Percentiles rank a stretch among this genome's conserved stretches.
Evolutionary conservation across 1,140 invertebrate species (phyloP).

Genomic region (Bilobella aurantiaca): DNA sequence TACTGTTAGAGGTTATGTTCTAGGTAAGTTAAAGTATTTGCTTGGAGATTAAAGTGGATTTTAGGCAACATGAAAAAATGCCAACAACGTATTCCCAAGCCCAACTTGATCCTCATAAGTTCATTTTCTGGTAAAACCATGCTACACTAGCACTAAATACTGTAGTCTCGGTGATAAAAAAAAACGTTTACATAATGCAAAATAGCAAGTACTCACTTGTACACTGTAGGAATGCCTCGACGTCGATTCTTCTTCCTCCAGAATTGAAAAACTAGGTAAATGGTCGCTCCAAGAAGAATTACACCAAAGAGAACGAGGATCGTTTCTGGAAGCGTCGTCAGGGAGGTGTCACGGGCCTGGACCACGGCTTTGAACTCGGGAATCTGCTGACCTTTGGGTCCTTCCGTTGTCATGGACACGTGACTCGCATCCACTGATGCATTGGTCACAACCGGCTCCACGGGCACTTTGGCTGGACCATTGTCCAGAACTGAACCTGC

Average conservation of each 20-base stretch:
- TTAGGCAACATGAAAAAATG: no score
- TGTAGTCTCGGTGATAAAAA: background rate
- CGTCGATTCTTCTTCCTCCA: slow-evolving; percentile 31
- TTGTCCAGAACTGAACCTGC: no score
- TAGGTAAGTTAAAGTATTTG: no score
- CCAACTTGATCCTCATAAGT: no score
- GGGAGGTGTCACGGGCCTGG: background rate
- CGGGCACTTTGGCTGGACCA: no score
- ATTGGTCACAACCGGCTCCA: no score
- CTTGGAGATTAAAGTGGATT: no score
- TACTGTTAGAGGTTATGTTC: no score
- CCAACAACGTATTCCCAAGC: no score
- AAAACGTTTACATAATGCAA: background rate
- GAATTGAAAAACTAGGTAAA: slow-evolving; percentile 23
- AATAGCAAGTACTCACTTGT: slow-evolving; percentile 34
- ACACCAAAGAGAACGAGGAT: slow-evolving; percentile 24
- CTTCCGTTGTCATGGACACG: background rate
- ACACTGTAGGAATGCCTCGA: slow-evolving; percentile 16
- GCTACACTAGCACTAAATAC: background rate
- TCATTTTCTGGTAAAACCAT: no score
- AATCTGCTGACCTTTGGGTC: background rate
- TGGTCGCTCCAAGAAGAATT: slow-evolving; percentile 16
- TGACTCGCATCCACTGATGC: no score
- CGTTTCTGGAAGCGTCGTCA: slow-evolving; percentile 4
- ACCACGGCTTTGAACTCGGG: background rate